A percentile compares a stretch with the other conserved stretches of the same genome.
Evolutionary conservation across 2,113 vertebrate species (phyloP).

Genomic region (Rousettus leschenaultii): DNA sequence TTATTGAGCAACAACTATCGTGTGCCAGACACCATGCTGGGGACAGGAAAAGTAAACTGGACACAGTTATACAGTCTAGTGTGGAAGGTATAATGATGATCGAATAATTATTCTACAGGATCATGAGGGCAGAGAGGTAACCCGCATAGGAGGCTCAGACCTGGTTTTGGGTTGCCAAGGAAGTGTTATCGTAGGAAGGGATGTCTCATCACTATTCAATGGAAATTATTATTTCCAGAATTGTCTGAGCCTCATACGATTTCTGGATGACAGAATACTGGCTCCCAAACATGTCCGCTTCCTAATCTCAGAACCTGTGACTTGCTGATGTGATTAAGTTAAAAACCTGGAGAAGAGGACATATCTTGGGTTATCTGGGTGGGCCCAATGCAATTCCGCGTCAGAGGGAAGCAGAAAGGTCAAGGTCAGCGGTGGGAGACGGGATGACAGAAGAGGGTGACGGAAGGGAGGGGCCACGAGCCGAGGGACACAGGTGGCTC

Average conservation of each 20-base stretch:
- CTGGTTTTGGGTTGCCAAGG: background rate
- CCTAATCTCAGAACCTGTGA: background rate
- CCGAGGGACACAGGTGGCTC: background rate
- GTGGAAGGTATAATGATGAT: background rate
- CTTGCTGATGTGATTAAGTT: background rate
- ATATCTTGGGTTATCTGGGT: background rate
- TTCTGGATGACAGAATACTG: background rate
- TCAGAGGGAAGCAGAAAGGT: background rate
- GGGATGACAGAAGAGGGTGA: background rate
- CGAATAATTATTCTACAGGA: background rate
- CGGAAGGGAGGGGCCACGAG: background rate
- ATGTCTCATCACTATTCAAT: background rate
- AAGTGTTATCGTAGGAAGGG: background rate
- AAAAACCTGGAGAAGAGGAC: background rate
- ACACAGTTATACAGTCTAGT: background rate
- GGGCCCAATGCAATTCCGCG: background rate
- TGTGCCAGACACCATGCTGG: background rate
- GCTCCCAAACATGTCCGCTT: background rate
- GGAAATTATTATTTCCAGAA: background rate
- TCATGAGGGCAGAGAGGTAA: background rate
- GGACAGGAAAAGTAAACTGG: background rate
- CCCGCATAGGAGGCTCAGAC: background rate
- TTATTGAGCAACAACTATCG: background rate
- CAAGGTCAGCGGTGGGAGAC: background rate
- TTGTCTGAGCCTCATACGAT: background rate